Conservation (phyloP, 2,113 vertebrate species). For the Aldabrachelys gigantea region DNA sequence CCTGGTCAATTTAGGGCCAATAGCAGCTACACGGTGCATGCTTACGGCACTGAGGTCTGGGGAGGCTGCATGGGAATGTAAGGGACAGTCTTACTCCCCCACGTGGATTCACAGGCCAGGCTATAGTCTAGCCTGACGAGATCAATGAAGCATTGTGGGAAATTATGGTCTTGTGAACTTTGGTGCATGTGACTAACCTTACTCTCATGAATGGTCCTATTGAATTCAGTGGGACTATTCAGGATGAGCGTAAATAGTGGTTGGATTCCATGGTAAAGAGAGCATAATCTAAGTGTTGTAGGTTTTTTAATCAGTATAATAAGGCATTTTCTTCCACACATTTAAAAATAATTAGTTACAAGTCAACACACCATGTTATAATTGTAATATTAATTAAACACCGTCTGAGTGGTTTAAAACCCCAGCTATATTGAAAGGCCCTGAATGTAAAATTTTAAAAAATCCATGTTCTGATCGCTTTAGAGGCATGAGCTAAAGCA, state of each 20-base stretch:
- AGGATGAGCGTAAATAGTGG: neutral
- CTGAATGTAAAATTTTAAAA: neutral
- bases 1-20: neutral
- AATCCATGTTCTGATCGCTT: neutral
- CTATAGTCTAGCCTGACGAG: fast-evolving
- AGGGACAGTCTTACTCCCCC: neutral
- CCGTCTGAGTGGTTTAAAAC: neutral
- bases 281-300: neutral
- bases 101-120: fast-evolving
- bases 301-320: neutral
- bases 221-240: neutral
- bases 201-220: neutral
- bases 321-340: neutral
- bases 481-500: neutral
- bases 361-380: neutral
- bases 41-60: fast-evolving
- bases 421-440: neutral
- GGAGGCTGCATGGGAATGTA: neutral
- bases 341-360: neutral
- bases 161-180: neutral
- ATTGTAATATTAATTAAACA: neutral
- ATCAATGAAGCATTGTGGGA: neutral
- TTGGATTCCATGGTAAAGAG: neutral
- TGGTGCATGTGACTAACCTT: fast-evolving
- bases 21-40: neutral